Evolutionary conservation across 2,888 invertebrate species (phyloP), one percentile per base, ranked within the genome.

Genomic region (Cephus pygmeus): DNA sequence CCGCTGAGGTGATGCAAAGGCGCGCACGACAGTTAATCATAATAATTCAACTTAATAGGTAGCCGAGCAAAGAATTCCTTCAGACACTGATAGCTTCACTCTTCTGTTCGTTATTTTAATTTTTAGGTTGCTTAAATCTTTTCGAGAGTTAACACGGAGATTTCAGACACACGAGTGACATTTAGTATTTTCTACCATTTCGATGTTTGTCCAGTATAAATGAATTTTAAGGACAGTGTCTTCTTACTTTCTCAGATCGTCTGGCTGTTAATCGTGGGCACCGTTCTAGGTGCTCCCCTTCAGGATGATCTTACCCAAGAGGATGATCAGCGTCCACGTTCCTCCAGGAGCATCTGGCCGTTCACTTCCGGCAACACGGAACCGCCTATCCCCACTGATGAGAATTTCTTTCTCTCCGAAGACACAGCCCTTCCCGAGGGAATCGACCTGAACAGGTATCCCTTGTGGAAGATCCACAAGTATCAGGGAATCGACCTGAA

Each of bases 401-500:
- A 36, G 40, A 36, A 78, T 12, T 77, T 75, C 73, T 78, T 79
- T 40, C 31, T 75, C 15, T 30, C 71, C 34, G 79, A 75, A 9
- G 78, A 73, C 6, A 79, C 79, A 6, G 30, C 23, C 0, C 31
- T 81, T 34, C 79, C 75, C 12, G 36, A 78, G 23, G 76, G 34
- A 9, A 74, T 85, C 15, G 79, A 80, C 69, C 73, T 84, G n/a
- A 81, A 79, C 69, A 80, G 81, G 36, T 78, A 83, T 35, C 84
- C 81, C 12, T 71, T 86, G 34, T 85, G 85, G 85, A 84, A 81
- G 77, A 75, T 85, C 1, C 84, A 83, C 81, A 84, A 82, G 76
- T 84, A 84, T 76, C 77, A 81, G 34, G 82, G 83, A 4, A 81
- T 85, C 77, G 83, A 85, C 34, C 31, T 82, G 11, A 80, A 82